Conservation (phyloP, 1,140 invertebrate genomes). For the Drosophila nigrodunni region DNA sequence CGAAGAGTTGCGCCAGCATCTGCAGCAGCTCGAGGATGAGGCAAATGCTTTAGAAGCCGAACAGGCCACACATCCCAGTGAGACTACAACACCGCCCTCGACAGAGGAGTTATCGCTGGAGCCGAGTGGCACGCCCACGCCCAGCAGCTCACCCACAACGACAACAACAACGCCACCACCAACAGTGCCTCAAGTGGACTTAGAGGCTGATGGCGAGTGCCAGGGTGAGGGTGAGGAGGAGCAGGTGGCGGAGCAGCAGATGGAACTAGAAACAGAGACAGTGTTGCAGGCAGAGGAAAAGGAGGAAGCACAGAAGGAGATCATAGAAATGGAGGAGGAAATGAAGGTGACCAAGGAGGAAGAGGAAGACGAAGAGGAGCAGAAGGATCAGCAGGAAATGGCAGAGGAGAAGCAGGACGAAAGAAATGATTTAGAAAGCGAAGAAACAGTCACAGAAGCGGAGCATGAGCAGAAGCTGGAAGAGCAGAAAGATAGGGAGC, state of each 20-base stretch:
- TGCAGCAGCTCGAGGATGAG: constrained; percentile 32
- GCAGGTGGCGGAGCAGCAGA: neutral
- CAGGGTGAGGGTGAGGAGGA: neutral
- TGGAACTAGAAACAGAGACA: neutral
- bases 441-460: constrained; percentile 28
- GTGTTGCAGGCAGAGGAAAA: neutral
- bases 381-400: constrained; percentile 11
- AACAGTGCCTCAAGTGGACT: neutral
- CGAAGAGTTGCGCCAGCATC: constrained; percentile 35
- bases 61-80: constrained; percentile 1
- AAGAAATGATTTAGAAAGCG: constrained; percentile 20
- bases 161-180: constrained; percentile 21
- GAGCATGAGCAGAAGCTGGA: constrained; percentile 13
- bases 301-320: neutral
- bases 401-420: constrained; percentile 3
- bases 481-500: neutral
- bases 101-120: constrained; percentile 28
- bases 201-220: neutral
- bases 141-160: constrained; percentile 5
- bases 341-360: neutral
- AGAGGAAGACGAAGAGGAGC: neutral
- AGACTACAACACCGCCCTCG: constrained; percentile 17
- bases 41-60: constrained; percentile 24
- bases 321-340: neutral
- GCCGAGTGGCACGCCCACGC: constrained; percentile 19